These are phyloP conservation scores for Patella ulyssiponensis DNA, from an alignment of 2,888 invertebrate species.

Conservation along the genomic window DNA sequence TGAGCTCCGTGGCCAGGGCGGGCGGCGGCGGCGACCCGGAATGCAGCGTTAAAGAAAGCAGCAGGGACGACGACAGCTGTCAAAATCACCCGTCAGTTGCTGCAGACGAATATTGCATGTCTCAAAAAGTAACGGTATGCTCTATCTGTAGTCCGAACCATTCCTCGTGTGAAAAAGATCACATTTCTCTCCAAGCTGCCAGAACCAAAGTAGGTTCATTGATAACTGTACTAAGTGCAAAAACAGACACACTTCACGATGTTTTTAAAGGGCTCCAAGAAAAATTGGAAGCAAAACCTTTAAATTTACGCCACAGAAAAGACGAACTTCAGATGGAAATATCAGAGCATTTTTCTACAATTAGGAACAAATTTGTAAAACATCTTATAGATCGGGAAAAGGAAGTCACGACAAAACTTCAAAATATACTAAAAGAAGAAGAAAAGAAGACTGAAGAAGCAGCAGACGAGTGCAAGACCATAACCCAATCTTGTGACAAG, in stretches of 20 bases:
- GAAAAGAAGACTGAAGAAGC: slow-evolving; percentile 8
- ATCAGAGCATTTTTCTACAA: slow-evolving; percentile 15
- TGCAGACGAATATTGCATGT: slow-evolving; percentile 13
- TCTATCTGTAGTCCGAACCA: slow-evolving; percentile 9
- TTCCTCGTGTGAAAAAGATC: slow-evolving; percentile 5
- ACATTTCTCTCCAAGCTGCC: slow-evolving; percentile 10
- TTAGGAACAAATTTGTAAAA: slow-evolving; percentile 9
- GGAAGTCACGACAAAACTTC: slow-evolving; percentile 12
- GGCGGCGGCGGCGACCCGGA: neutral
- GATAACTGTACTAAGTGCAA: neutral
- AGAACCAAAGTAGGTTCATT: neutral
- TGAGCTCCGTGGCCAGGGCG: slow-evolving; percentile 28
- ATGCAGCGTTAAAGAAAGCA: neutral
- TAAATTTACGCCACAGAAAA: slow-evolving; percentile 11
- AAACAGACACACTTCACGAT: neutral
- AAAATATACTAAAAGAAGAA: slow-evolving; percentile 14
- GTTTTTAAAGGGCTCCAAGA: slow-evolving; percentile 1
- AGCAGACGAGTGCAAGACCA: slow-evolving; percentile 7
- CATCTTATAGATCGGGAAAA: slow-evolving; percentile 17
- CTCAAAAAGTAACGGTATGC: slow-evolving; percentile 5
- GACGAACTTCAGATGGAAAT: slow-evolving; percentile 15
- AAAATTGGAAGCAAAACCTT: neutral
- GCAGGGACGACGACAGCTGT: slow-evolving; percentile 11
- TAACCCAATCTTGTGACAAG: slow-evolving; percentile 11
- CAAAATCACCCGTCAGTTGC: slow-evolving; percentile 7